These are phyloP conservation scores for Eumacrocentrus americanus DNA, from an alignment of 2,888 invertebrate genomes.

Conservation along the genomic window DNA sequence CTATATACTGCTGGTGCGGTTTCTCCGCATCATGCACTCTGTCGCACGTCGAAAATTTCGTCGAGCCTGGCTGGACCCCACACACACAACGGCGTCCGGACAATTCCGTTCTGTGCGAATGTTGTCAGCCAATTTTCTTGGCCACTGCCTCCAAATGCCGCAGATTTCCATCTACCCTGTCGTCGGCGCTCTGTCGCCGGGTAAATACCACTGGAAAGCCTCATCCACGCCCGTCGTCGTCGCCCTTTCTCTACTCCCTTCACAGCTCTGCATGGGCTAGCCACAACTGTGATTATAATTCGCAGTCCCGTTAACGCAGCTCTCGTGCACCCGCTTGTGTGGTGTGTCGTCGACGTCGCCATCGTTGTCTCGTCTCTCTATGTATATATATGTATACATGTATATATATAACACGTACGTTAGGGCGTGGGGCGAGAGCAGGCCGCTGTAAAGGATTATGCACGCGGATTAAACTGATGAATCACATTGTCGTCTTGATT, in stretches of 20 bases:
- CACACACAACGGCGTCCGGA: too few species aligned
- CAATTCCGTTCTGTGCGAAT: conserved; percentile 57
- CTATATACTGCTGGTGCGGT: too few species aligned
- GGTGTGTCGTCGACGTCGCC: not conserved
- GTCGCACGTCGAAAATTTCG: too few species aligned
- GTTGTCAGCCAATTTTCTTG: conserved; percentile 63
- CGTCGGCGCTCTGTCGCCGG: conserved; percentile 41
- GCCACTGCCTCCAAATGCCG: conserved; percentile 62
- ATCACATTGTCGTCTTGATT: conserved; percentile 63
- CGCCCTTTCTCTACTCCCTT: conserved; percentile 26
- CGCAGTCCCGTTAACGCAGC: conserved; percentile 45
- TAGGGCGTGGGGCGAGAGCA: conserved; percentile 39
- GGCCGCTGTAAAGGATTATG: conserved; percentile 61
- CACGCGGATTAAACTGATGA: conserved; percentile 63
- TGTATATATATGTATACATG: not conserved
- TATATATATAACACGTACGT: conserved; percentile 18
- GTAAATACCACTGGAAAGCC: conserved; percentile 47
- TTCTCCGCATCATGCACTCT: too few species aligned
- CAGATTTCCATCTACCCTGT: conserved; percentile 60
- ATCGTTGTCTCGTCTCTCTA: conserved; percentile 9
- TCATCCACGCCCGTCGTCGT: conserved; percentile 20
- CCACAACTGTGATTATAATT: conserved; percentile 63
- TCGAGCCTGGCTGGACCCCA: too few species aligned
- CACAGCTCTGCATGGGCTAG: conserved; percentile 44
- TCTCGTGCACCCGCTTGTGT: conserved; percentile 9